phyloP scores from a whole-genome alignment of 2,113 vertebrate species.

The Sphaerodactylus townsendi region DNA sequence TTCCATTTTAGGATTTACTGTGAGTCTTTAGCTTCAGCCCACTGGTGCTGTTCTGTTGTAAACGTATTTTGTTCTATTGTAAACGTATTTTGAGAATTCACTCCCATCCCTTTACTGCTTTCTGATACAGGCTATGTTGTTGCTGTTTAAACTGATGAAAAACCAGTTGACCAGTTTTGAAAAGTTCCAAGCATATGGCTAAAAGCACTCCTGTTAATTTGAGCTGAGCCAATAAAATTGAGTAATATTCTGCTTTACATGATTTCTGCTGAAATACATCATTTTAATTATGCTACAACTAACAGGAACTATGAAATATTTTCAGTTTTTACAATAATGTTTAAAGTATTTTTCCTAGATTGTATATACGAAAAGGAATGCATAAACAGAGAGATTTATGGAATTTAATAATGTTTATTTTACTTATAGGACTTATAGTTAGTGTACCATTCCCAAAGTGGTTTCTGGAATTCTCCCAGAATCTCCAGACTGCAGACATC shows the following conservation, averaged over 20 bases:
- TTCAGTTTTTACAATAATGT: conserved; percentile 27
- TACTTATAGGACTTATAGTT: conserved; percentile 16
- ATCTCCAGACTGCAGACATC: too few species aligned
- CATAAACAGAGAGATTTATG: conserved; percentile 21
- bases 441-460: background rate
- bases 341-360: conserved; percentile 14
- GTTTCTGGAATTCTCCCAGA: too few species aligned
- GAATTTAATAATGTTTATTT: conserved; percentile 36
- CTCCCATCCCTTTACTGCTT: background rate
- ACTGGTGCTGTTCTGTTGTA: too few species aligned
- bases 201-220: background rate
- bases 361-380: background rate
- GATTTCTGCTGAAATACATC: conserved; percentile 12
- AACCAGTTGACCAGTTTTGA: background rate
- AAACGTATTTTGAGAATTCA: background rate
- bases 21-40: background rate
- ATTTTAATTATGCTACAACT: background rate
- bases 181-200: background rate
- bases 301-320: conserved; percentile 21
- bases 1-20: background rate
- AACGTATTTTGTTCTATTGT: background rate
- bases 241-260: conserved; percentile 12
- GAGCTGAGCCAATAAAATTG: background rate
- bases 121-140: background rate
- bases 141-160: background rate